Conservation (phyloP, 2,113 vertebrate genomes). For the Ardeotis arabs region DNA sequence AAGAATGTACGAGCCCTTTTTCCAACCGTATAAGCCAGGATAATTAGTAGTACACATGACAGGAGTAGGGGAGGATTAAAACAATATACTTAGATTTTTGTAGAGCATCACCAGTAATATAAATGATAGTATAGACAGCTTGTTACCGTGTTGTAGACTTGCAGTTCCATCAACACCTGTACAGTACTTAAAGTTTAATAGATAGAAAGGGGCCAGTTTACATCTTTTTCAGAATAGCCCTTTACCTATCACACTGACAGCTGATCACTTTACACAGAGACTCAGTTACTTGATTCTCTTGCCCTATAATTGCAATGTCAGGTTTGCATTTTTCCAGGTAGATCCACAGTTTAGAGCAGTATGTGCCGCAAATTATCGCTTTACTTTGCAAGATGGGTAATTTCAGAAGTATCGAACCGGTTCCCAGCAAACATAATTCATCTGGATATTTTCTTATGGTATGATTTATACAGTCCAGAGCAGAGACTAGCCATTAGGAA, state of each 20-base stretch:
- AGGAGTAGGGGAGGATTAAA: neutral
- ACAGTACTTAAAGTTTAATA: neutral
- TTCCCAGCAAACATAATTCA: neutral
- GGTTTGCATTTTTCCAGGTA: neutral
- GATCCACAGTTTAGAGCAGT: neutral
- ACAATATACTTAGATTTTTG: neutral
- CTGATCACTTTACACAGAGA: neutral
- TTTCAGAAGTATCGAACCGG: neutral
- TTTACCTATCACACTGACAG: neutral
- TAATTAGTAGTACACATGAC: neutral
- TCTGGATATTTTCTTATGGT: neutral
- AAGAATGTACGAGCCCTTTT: neutral
- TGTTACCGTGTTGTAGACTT: neutral
- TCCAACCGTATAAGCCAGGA: neutral
- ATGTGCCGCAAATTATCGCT: neutral
- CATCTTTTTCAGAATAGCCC: neutral
- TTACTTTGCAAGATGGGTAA: neutral
- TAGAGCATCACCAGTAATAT: neutral
- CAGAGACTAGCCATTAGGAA: neutral
- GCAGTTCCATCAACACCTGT: neutral
- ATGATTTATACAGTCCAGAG: neutral
- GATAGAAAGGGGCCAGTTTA: neutral
- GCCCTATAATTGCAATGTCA: neutral
- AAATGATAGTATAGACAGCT: neutral
- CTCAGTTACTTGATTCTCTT: neutral